Evolutionary conservation across 2,797 vertebrate genomes (phyloP).

Genomic region (Chaunax sp.): DNA sequence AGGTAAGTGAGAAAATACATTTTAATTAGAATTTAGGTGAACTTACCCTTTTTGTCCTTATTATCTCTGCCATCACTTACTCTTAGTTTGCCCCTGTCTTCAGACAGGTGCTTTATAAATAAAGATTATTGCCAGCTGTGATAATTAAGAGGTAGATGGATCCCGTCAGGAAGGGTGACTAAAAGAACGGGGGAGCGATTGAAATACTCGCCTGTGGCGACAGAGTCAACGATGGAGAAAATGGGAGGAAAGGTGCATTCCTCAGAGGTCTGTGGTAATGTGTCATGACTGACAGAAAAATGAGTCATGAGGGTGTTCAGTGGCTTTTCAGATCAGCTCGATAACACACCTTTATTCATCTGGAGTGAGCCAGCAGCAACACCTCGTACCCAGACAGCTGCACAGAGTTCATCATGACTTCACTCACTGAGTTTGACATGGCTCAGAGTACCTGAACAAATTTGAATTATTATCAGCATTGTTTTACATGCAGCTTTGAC

Average conservation of each 20-base stretch:
- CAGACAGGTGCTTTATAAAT: too few relatives aligned
- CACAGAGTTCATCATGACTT: too few relatives aligned
- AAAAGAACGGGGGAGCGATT: slow-evolving; percentile 47
- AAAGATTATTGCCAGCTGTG: background rate
- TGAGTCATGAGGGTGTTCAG: slow-evolving; percentile 27
- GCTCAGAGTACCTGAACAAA: background rate
- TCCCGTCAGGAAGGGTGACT: slow-evolving; percentile 5
- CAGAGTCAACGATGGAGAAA: slow-evolving; percentile 7
- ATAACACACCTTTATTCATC: slow-evolving; percentile 47
- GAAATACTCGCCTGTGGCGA: background rate
- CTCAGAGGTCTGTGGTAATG: slow-evolving; percentile 39
- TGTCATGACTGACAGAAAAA: slow-evolving; percentile 15
- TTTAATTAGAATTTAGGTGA: too few relatives aligned
- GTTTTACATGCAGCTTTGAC: background rate
- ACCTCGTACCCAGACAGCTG: slow-evolving; percentile 3
- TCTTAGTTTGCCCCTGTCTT: too few relatives aligned
- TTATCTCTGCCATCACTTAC: too few relatives aligned
- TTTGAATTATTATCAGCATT: background rate
- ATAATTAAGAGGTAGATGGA: slow-evolving; percentile 56
- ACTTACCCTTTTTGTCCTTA: too few relatives aligned
- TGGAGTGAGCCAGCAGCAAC: slow-evolving; percentile 38
- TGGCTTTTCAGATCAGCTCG: slow-evolving; percentile 33
- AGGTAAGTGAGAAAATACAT: too few relatives aligned
- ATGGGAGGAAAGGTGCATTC: slow-evolving; percentile 38
- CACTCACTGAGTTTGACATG: too few relatives aligned